Percentiles rank a stretch among this genome's conserved stretches.
These are phyloP conservation scores for Enhydra lutris DNA, from an alignment of 2,113 vertebrate species.

Conservation along the genomic window DNA sequence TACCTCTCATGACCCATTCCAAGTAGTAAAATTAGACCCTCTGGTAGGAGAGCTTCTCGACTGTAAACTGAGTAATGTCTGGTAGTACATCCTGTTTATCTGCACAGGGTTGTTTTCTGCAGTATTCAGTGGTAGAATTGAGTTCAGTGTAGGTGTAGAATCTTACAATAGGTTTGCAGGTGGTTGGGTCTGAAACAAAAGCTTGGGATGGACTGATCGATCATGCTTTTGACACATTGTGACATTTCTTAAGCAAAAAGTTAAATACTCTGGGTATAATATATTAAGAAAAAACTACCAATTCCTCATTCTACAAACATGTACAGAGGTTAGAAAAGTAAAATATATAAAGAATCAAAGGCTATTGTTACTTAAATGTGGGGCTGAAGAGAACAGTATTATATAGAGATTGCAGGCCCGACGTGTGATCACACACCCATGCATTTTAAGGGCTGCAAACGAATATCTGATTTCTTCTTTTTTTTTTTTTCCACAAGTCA, in stretches of 20 bases:
- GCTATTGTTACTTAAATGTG: background rate
- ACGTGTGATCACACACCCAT: conserved; percentile 2
- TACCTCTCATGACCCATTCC: background rate
- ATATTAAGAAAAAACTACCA: background rate
- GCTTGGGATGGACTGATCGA: background rate
- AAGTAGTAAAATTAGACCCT: background rate
- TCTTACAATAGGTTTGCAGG: background rate
- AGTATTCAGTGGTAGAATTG: background rate
- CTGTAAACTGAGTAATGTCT: background rate
- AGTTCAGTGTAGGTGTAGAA: fast-evolving
- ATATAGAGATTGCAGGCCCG: conserved; percentile 47
- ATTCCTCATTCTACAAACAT: background rate
- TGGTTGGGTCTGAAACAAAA: background rate
- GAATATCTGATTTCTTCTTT: conserved; percentile 76
- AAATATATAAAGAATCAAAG: conserved; percentile 12
- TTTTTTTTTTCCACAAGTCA: conserved; percentile 76
- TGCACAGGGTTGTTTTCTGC: background rate
- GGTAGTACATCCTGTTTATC: background rate
- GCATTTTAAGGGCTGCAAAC: conserved; percentile 75
- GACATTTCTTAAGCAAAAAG: conserved; percentile 9
- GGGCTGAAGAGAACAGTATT: background rate
- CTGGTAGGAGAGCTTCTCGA: background rate
- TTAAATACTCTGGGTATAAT: conserved; percentile 25
- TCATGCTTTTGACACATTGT: background rate
- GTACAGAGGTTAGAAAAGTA: background rate